phyloP scores from a whole-genome alignment of 1,140 invertebrate species.

The Drosophila nigrodunni region DNA sequence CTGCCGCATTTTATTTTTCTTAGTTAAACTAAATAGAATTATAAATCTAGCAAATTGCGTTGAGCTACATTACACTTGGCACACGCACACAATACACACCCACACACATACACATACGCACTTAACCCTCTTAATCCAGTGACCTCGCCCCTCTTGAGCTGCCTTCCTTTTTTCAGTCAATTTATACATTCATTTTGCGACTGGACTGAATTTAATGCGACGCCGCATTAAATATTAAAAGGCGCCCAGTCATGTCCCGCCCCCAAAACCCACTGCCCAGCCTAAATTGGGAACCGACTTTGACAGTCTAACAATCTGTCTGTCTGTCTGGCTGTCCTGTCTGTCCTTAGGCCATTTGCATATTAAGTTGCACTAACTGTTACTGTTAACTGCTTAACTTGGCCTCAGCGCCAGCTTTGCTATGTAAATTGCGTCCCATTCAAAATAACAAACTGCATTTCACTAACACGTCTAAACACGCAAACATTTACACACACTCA shows the following conservation, averaged over 20 bases:
- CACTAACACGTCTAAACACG: constrained; percentile 31
- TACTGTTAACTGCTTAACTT: constrained; percentile 35
- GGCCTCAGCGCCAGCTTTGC: constrained; percentile 45
- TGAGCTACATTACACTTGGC: constrained; percentile 10
- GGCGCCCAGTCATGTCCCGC: background rate
- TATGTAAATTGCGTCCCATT: constrained; percentile 65
- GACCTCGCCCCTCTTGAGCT: background rate
- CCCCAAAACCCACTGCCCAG: background rate
- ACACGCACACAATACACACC: background rate
- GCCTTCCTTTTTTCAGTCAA: constrained; percentile 25
- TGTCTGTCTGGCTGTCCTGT: background rate
- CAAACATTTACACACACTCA: constrained; percentile 21
- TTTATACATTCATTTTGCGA: constrained; percentile 46
- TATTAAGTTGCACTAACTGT: constrained; percentile 49
- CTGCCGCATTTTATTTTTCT: constrained; percentile 38
- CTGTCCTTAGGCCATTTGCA: constrained; percentile 49
- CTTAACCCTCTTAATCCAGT: constrained; percentile 4
- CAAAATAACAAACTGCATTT: constrained; percentile 64
- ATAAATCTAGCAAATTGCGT: constrained; percentile 57
- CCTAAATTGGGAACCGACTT: background rate
- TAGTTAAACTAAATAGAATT: constrained; percentile 45
- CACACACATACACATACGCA: background rate
- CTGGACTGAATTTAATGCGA: constrained; percentile 37
- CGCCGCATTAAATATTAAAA: constrained; percentile 48
- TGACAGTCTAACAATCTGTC: background rate